Conservation (phyloP, 2,797 vertebrate species). For the Chelon auratus region DNA sequence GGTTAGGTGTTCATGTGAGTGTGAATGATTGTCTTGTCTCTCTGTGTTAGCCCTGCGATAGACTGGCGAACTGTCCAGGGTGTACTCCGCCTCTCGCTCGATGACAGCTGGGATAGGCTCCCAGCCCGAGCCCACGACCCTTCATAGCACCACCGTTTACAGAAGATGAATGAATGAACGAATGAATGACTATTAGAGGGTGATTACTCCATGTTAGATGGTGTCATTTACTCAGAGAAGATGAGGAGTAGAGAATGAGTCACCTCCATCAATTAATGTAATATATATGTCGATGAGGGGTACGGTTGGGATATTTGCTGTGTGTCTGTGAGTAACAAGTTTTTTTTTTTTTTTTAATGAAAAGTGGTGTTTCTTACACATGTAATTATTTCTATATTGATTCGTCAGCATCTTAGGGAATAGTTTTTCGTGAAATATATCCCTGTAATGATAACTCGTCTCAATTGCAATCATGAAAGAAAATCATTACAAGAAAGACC, state of each 20-base stretch:
- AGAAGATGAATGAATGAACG: no score
- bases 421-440: conserved; percentile 69
- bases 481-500: conserved; percentile 70
- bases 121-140: no score
- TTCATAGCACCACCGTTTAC: no score
- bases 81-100: no score
- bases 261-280: conserved; percentile 74
- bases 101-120: no score
- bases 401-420: conserved; percentile 74
- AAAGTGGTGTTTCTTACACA: conserved; percentile 73
- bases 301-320: conserved; percentile 60
- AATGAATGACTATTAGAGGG: conserved; percentile 55
- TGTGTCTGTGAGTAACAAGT: conserved; percentile 49
- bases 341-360: conserved; percentile 71
- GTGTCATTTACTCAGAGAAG: conserved; percentile 72
- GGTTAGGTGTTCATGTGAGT: no score
- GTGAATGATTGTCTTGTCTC: no score
- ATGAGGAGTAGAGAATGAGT: conserved; percentile 62
- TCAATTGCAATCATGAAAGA: conserved; percentile 66
- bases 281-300: conserved; percentile 63
- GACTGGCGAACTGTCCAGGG: no score
- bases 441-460: conserved; percentile 67
- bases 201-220: conserved; percentile 77
- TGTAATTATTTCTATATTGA: conserved; percentile 82
- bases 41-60: no score